Evolutionary conservation across 1,140 invertebrate species (phyloP), one percentile per base, ranked within the genome.

Genomic region (Mactra quadrangularis): DNA sequence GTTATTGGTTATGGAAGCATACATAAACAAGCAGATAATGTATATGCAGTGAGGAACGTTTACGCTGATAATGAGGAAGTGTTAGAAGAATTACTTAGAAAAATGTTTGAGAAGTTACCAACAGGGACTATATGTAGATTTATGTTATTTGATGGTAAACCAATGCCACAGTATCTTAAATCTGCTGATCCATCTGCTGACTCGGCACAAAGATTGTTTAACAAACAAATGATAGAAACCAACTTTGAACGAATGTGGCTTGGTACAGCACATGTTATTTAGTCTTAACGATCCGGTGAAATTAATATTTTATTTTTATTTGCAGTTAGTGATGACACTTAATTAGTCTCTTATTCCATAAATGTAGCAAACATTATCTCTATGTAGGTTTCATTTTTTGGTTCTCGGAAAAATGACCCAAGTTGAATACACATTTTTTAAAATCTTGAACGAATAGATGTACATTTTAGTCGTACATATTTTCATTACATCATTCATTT

Each of bases 1-100:
- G 57, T 76, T 33, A 41, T 76, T 11, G 74, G 74, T 17, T 76
- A 62, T 33, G 74, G 74, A 4, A 76, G 74, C 27, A 62, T 76
- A 45, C 41, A 64, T 19, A 64, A 29, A 29, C 53, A 75, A 57
- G 22, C 55, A 22, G n/a, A 64, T 17, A 31, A 6, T n/a, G 19
- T 29, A 19, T 76, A 47, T 50, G 33, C 53, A 27, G 25, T 76
- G 17, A 38, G 74, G 47, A 76, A 62, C 50, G 38, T 76, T 6
- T 62, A 45, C n/a, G 74, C 55, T 2, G 59, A 76, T 17, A 60
- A 64, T 50, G 74, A 76, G 50, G 59, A 25, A 27, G 59, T 76
- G 11, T 31, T 62, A 60, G 74, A 76, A 50, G 45, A 31, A n/a
- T 41, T 76, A 25, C 31, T 76, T 33, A 22, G 41, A 11, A 22